These are phyloP conservation scores for Microcebus jonahi DNA, from an alignment of 2,113 vertebrate genomes.

Conservation along the genomic window DNA sequence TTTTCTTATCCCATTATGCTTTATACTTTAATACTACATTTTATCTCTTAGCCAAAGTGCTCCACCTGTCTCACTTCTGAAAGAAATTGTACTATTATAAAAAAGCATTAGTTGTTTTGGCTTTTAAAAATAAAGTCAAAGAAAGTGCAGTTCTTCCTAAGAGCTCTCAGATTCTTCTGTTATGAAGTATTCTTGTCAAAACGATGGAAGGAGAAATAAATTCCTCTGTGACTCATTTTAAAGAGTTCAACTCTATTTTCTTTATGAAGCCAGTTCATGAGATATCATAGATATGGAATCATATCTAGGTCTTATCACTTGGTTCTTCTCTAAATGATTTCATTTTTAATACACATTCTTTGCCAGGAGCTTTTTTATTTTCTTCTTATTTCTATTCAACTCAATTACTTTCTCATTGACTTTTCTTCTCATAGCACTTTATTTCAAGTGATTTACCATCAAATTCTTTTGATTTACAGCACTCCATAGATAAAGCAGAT, in stretches of 20 bases:
- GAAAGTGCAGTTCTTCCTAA: neutral
- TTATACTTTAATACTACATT: neutral
- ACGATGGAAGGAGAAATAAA: neutral
- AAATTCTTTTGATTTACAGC: conserved; percentile 33
- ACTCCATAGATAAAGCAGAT: neutral
- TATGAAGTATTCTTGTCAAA: neutral
- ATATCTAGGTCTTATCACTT: neutral
- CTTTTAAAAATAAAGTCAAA: conserved; percentile 45
- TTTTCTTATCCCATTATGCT: neutral
- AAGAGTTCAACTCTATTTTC: neutral
- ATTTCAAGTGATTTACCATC: neutral
- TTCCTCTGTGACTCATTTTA: neutral
- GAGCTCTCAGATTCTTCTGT: neutral
- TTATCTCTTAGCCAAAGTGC: neutral
- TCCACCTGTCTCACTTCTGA: neutral
- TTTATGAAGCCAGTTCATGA: neutral
- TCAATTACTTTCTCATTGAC: neutral
- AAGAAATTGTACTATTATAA: neutral
- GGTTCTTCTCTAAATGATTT: neutral
- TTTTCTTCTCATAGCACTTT: conserved; percentile 15
- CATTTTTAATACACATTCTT: neutral
- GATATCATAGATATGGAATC: neutral
- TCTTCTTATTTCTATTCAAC: neutral
- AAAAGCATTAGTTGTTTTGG: neutral
- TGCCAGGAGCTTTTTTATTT: neutral